Evolutionary conservation across 1,140 invertebrate genomes (phyloP).

Genomic region (Drosophila seguyi): DNA sequence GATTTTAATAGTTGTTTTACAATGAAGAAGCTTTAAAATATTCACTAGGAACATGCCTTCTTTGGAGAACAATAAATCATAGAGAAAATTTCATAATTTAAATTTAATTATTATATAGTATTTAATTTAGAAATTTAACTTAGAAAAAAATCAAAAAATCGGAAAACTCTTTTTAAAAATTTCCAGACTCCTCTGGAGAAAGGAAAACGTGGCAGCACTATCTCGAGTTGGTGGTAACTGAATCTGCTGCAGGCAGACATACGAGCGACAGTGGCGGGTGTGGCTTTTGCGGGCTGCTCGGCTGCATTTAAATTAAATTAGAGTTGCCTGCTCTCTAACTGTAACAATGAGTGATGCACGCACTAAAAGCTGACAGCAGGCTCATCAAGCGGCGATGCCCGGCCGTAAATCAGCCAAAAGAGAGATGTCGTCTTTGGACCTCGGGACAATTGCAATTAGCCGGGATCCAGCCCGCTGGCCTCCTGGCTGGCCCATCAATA

Average conservation of each 20-base stretch:
- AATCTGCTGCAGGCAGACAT: constrained; percentile 64
- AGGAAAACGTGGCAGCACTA: constrained; percentile 7
- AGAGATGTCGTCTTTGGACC: constrained; percentile 49
- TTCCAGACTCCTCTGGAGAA: background rate
- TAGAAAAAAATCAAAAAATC: too few species aligned
- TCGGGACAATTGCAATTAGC: constrained; percentile 68
- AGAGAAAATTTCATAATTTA: too few species aligned
- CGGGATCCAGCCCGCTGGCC: constrained; percentile 20
- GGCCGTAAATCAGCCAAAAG: constrained; percentile 64
- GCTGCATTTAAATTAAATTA: constrained; percentile 82
- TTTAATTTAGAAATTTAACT: too few species aligned
- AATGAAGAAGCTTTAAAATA: too few species aligned
- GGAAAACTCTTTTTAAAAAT: background rate
- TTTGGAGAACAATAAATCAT: too few species aligned
- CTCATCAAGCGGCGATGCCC: constrained; percentile 50
- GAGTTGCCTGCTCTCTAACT: constrained; percentile 79
- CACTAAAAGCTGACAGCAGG: constrained; percentile 73
- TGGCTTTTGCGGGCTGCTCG: constrained; percentile 55
- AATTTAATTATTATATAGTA: too few species aligned
- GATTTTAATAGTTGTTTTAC: too few species aligned
- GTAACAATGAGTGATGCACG: constrained; percentile 83
- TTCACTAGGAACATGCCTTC: too few species aligned
- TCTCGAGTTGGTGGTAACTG: constrained; percentile 27
- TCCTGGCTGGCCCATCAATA: constrained; percentile 57
- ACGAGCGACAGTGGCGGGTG: constrained; percentile 66